Percentiles rank a stretch among this genome's conserved stretches.
Evolutionary conservation across 2,888 invertebrate genomes (phyloP).

Genomic region (Globia sparganii): DNA sequence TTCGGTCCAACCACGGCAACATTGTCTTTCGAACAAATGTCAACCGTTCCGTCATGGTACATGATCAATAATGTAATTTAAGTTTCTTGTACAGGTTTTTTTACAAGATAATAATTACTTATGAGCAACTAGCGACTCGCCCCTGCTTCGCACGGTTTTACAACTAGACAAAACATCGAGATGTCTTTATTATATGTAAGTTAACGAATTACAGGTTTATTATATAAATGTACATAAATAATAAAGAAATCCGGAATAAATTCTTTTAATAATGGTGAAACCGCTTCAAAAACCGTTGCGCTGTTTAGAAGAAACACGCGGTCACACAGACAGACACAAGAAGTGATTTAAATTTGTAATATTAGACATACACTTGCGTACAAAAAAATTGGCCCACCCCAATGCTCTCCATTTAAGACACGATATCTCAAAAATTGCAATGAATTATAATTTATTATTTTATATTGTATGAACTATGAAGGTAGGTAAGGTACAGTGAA

Average conservation of each 20-base stretch:
- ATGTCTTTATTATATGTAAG: background rate
- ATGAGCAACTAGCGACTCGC: slow-evolving; percentile 1
- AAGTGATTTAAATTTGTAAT: background rate
- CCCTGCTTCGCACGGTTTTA: background rate
- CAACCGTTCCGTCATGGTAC: slow-evolving; percentile 32
- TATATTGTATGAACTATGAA: too few relatives aligned
- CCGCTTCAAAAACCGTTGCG: background rate
- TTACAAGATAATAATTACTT: slow-evolving; percentile 6
- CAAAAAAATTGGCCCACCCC: too few relatives aligned
- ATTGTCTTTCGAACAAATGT: slow-evolving; percentile 36
- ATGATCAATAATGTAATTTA: slow-evolving; percentile 36
- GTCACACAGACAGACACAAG: background rate
- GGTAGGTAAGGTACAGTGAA: too few relatives aligned
- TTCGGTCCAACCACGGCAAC: background rate
- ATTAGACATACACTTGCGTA: too few relatives aligned
- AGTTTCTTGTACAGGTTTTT: slow-evolving; percentile 42
- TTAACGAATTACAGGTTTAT: background rate
- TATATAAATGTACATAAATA: background rate
- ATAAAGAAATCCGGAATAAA: background rate
- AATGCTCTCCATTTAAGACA: too few relatives aligned
- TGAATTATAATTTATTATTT: too few relatives aligned
- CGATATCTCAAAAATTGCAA: too few relatives aligned
- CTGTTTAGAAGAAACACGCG: background rate
- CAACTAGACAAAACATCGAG: background rate
- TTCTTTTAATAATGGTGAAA: background rate